phyloP scores from a whole-genome alignment of 2,888 invertebrate genomes.

The Galerucella pusilla region DNA sequence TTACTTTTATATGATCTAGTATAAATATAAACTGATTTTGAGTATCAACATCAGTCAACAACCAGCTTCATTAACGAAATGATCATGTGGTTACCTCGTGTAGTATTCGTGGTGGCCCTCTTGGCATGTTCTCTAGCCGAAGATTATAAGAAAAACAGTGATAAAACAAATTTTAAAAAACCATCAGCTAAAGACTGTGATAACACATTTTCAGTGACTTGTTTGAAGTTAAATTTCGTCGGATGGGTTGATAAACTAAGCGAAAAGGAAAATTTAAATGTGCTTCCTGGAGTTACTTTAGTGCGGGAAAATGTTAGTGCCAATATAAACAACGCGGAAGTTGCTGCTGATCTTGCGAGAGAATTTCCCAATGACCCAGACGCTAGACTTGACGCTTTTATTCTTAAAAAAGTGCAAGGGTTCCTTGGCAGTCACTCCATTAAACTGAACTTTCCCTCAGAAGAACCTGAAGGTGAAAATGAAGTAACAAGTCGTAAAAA shows the following conservation, averaged over 20 bases:
- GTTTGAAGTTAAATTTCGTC: constrained; percentile 79
- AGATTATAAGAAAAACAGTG: constrained; percentile 23
- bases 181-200: constrained; percentile 66
- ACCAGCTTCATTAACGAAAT: constrained; percentile 6
- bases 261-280: constrained; percentile 73
- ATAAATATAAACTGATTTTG: constrained; percentile 44
- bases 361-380: constrained; percentile 79
- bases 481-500: constrained; percentile 65
- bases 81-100: constrained; percentile 24
- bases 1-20: constrained; percentile 39
- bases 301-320: constrained; percentile 69
- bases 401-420: constrained; percentile 74
- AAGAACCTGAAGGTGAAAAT: constrained; percentile 58
- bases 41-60: constrained; percentile 13
- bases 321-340: constrained; percentile 70
- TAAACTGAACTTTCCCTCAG: constrained; percentile 51
- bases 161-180: constrained; percentile 42
- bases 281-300: constrained; percentile 78
- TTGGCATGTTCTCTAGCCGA: constrained; percentile 12
- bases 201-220: constrained; percentile 74
- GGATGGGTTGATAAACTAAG: constrained; percentile 78
- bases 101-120: neutral
- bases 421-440: constrained; percentile 78
- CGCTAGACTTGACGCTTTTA: constrained; percentile 77
- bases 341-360: constrained; percentile 78